These are phyloP conservation scores for Planiliza haematocheilus DNA, from an alignment of 2,113 vertebrate genomes.

Conservation along the genomic window DNA sequence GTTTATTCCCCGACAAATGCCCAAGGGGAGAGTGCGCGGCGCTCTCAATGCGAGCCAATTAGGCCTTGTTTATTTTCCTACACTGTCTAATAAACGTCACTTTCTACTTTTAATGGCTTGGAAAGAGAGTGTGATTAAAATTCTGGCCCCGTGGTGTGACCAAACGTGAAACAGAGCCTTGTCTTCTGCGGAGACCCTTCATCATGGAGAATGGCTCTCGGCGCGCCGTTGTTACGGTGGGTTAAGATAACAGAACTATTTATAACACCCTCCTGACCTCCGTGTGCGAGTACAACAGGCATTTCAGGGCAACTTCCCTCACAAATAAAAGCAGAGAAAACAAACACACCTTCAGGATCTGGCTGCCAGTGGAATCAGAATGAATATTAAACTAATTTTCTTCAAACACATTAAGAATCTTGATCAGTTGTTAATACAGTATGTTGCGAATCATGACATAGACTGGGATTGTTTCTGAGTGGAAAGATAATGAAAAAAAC, in stretches of 20 bases:
- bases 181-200: slow-evolving; percentile 43
- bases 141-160: slow-evolving; percentile 61
- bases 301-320: slow-evolving; percentile 20
- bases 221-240: slow-evolving; percentile 52
- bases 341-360: slow-evolving; percentile 33
- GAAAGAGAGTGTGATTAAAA: slow-evolving; percentile 77
- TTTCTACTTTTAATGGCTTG: slow-evolving; percentile 77
- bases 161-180: slow-evolving; percentile 57
- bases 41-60: slow-evolving; percentile 71
- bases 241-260: slow-evolving; percentile 71
- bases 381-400: background rate
- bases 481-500: too few species aligned
- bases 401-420: background rate
- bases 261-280: slow-evolving; percentile 63
- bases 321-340: slow-evolving; percentile 40
- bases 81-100: slow-evolving; percentile 78
- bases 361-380: background rate
- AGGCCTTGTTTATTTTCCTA: slow-evolving; percentile 81
- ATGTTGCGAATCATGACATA: too few species aligned
- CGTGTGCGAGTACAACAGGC: slow-evolving; percentile 41
- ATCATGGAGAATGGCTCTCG: slow-evolving; percentile 55
- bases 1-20: slow-evolving; percentile 60
- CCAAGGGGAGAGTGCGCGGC: slow-evolving; percentile 53
- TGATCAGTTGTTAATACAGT: background rate
- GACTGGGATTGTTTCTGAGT: too few species aligned